Base-by-base conservation (phyloP, 2,888 invertebrate genomes). In the Andrena bucephala region DNA sequence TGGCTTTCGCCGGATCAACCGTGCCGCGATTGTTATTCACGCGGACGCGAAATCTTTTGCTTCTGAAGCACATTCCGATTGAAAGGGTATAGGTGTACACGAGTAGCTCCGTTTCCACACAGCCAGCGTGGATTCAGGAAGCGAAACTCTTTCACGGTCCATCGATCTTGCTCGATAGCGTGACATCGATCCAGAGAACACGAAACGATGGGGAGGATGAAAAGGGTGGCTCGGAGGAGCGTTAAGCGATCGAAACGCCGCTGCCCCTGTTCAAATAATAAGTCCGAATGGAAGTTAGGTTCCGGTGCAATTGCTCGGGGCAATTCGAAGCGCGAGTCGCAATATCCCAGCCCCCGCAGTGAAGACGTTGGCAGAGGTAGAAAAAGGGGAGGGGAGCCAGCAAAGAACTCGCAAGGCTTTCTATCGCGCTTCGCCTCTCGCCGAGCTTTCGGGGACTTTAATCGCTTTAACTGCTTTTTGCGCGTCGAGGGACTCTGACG, bases 191-290 rank as follows among this genome's bases (percentile, higher is more conserved):
- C 73, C 29, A 50, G 67, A 50, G 33, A 76, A 63, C 57, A 31
- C 31, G 77, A 24, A 69, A 72, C 69, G 76, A 2, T 29, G 57
- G 24, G 59, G 20, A 0, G 62, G 4, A 2, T 42, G 69, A 68
- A 27, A 13, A 57, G 62, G 52, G 59, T 24, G 71, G 65, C 62
- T 75, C 81, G 81, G 63, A 76, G 83, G 69, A 78, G 83, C 86
- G 86, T 83, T 85, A 86, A 85, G 85, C 85, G 83, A 82, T 86
- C 72, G 60, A 77, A 76, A 81, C 75, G 86, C 71, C 81, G 60
- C 78, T 76, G 63, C 74, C 79, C 86, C 88, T 90, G 90, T 90
- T 89, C 91, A 92, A 91, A 92, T 90, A 91, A 91, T 91, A 92
- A 91, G 90, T 90, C 87, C 87, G 86, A 90, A 89, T 90, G 87